phyloP scores from a whole-genome alignment of 2,797 vertebrate species.

The Sebastes cheni region DNA sequence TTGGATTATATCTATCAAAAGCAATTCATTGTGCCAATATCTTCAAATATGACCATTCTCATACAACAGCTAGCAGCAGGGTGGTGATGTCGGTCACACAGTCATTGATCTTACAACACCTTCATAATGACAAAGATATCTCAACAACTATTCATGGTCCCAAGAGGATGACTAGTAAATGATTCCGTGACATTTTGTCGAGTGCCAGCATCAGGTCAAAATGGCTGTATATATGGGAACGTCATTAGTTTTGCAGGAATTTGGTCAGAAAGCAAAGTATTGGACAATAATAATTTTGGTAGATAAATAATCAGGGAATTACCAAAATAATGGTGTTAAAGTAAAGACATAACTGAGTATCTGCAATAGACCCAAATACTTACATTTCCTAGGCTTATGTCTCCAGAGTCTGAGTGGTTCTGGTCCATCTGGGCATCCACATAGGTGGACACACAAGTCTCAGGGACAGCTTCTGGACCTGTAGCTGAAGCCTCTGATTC shows the following conservation, averaged over 20 bases:
- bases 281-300: neutral
- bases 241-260: neutral
- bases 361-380: neutral
- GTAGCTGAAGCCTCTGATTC: slow-evolving; percentile 21
- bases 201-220: too few species aligned
- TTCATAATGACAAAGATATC: neutral
- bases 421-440: slow-evolving; percentile 32
- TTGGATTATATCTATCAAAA: neutral
- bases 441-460: slow-evolving; percentile 2
- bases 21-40: neutral
- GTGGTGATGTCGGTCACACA: neutral
- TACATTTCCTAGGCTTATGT: slow-evolving; percentile 77
- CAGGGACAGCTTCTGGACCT: slow-evolving; percentile 15
- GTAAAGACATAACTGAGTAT: neutral
- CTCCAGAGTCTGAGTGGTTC: slow-evolving; percentile 43
- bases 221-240: too few species aligned
- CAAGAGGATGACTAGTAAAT: neutral
- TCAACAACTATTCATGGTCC: neutral
- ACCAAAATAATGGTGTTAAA: neutral
- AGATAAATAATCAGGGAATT: neutral
- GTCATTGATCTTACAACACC: neutral
- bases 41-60: neutral
- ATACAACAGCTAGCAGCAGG: neutral
- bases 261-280: neutral
- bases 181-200: neutral